These are phyloP conservation scores for Drosophila algonquin DNA, from an alignment of 2,888 invertebrate genomes.

Conservation along the genomic window DNA sequence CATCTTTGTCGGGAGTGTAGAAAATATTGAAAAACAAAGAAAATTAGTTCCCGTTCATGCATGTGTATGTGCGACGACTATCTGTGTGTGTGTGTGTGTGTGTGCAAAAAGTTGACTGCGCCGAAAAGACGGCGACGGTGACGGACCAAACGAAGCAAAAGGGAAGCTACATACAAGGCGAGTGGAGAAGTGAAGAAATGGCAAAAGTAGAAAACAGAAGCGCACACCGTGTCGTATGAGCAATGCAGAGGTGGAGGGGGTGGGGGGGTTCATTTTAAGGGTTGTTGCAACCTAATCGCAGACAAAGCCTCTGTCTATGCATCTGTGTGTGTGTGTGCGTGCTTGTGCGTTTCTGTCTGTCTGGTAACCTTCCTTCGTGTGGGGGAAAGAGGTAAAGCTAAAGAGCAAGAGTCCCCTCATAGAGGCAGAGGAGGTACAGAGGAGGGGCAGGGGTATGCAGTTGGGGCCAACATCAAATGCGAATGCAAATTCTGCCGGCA, in stretches of 20 bases:
- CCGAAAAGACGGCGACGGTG: slow-evolving; percentile 54
- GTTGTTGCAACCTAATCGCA: slow-evolving; percentile 79
- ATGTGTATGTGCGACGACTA: slow-evolving; percentile 20
- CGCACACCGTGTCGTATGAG: slow-evolving; percentile 72
- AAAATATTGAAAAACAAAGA: slow-evolving; percentile 78
- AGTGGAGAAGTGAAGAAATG: slow-evolving; percentile 3
- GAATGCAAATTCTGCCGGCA: neutral
- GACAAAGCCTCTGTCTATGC: slow-evolving; percentile 47
- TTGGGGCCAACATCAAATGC: slow-evolving; percentile 12
- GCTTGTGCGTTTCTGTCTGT: slow-evolving; percentile 15
- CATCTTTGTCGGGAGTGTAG: slow-evolving; percentile 39
- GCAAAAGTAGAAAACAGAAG: slow-evolving; percentile 5
- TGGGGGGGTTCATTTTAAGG: slow-evolving; percentile 61
- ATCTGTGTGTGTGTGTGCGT: slow-evolving; percentile 9
- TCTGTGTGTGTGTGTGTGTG: neutral
- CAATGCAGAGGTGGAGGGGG: slow-evolving; percentile 54
- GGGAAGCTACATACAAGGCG: slow-evolving; percentile 23
- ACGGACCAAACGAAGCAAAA: slow-evolving; percentile 34
- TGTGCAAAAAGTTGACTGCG: slow-evolving; percentile 57
- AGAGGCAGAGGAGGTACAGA: too few relatives aligned
- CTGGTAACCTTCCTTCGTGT: slow-evolving; percentile 31
- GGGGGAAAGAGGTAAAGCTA: slow-evolving; percentile 18
- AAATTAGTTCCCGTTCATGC: slow-evolving; percentile 64
- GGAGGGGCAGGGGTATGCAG: too few relatives aligned
- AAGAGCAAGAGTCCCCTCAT: slow-evolving; percentile 45